Base-by-base conservation (phyloP, 1,140 invertebrate genomes). In the Nomia melanderi region DNA sequence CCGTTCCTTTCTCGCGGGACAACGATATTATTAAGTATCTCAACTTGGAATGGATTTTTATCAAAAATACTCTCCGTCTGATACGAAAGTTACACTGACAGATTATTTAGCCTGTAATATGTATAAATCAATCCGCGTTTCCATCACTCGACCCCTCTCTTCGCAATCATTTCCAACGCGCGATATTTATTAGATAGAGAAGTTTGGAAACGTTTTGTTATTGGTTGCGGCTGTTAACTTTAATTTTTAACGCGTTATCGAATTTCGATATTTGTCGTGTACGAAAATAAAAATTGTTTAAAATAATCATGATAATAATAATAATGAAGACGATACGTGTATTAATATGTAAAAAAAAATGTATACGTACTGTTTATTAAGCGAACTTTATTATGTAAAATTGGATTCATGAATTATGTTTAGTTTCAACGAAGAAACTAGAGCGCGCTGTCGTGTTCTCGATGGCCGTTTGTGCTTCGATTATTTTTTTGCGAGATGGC, bases 21-120 rank as follows among this genome's bases (percentile, higher is more conserved):
- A 20, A 47, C 31, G n/a, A 20, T 54, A 25, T 47, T 14, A 31
- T 23, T 12, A 79, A 44, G 3, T 31, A 74, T 66, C 20, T 77
- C 39, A 41, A 41, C 70, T 62, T 44, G 7, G 36, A 44, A 39
- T 62, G 27, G 62, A 69, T 69, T 64, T 79, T 63, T 36, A 20
- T 27, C 9, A 54, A 69, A 75, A 17, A 67, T 41, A 64, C 23
- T 53, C 64, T 29, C 47, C 25, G 41, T 14, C 71, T 27, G 53
- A 78, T 62, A 70, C 74, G 77, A 81, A 75, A 78, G 69, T 57
- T 77, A 62, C 53, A 81, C 50, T 81, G 77, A 81, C 79, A 81
- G 79, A 67, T 69, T 44, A 44, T 44, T 44, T 63, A 41, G 20
- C 41, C 64, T 74, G 70, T 78, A 63, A 36, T 44, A 44, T 44